Conservation (phyloP, 2,797 vertebrate genomes). For the Nannoperca obscura region DNA sequence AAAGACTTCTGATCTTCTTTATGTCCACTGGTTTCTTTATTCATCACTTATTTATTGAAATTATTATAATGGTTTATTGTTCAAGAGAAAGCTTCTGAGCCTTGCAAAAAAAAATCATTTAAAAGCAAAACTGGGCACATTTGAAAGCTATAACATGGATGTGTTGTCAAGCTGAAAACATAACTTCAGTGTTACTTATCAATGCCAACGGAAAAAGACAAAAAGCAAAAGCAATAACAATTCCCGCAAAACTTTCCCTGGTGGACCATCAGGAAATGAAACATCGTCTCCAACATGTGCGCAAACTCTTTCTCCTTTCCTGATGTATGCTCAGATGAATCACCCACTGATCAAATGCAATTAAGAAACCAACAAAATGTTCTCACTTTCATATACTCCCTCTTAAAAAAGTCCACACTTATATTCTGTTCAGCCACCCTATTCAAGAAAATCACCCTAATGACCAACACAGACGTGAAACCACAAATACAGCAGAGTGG, state of each 20-base stretch:
- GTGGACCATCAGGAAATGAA: conserved; percentile 56
- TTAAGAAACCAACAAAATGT: conserved; percentile 17
- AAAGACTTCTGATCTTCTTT: conserved; percentile 23
- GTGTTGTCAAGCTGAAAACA: conserved; percentile 4
- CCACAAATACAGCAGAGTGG: conserved; percentile 31
- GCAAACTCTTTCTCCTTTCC: conserved; percentile 29
- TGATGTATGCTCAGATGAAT: conserved; percentile 19
- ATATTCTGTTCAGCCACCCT: conserved; percentile 5
- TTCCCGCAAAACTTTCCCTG: conserved; percentile 46
- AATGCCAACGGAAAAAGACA: conserved; percentile 26
- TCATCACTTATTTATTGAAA: conserved; percentile 23
- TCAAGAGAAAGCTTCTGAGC: neutral
- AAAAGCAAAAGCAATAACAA: conserved; percentile 46
- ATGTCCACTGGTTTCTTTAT: conserved; percentile 23
- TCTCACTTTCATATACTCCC: neutral
- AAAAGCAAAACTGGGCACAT: neutral
- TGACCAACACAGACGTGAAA: conserved; percentile 48
- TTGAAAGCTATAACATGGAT: neutral
- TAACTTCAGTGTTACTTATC: conserved; percentile 24
- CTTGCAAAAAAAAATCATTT: neutral
- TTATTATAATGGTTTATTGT: neutral
- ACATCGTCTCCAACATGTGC: conserved; percentile 24
- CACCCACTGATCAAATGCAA: conserved; percentile 34
- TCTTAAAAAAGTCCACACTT: conserved; percentile 6
- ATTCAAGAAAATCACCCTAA: conserved; percentile 34